Conservation (phyloP, 2,888 invertebrate species). For the Mythimna loreyi region DNA sequence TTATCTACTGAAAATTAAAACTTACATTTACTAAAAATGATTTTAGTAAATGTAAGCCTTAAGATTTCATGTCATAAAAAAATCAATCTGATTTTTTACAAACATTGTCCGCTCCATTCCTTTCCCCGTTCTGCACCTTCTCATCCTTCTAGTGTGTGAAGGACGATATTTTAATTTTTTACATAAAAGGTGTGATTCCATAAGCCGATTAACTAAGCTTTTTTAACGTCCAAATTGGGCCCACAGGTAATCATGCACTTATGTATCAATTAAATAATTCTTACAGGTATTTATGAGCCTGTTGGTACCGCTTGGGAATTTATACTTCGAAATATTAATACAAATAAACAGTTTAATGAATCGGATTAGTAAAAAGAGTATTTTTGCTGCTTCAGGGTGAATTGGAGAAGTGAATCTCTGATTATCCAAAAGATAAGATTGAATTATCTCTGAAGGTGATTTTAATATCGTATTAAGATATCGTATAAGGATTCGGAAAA, state of each 20-base stretch:
- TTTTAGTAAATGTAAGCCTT: no score
- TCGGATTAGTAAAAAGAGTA: not conserved
- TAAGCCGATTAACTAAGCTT: slow-evolving; percentile 77
- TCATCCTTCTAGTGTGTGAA: slow-evolving; percentile 75
- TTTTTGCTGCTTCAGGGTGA: slow-evolving; percentile 5
- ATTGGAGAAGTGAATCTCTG: slow-evolving; percentile 1
- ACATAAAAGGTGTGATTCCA: slow-evolving; percentile 88
- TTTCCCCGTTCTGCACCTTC: slow-evolving; percentile 61
- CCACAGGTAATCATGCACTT: slow-evolving; percentile 58
- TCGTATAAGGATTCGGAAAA: no score
- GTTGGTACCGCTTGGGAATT: slow-evolving; percentile 4
- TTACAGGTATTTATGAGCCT: slow-evolving; percentile 25
- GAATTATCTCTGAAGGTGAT: not conserved
- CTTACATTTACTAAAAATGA: no score
- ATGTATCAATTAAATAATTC: slow-evolving; percentile 68
- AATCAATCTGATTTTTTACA: not conserved
- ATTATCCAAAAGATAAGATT: not conserved
- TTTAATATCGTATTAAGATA: no score
- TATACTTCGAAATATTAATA: not conserved
- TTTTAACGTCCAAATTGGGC: slow-evolving; percentile 78
- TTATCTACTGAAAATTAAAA: no score
- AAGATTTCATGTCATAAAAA: no score
- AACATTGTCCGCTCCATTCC: slow-evolving; percentile 48
- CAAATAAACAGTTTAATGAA: not conserved
- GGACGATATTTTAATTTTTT: slow-evolving; percentile 85